phyloP scores from a whole-genome alignment of 2,888 invertebrate genomes.

The Pteria penguin region DNA sequence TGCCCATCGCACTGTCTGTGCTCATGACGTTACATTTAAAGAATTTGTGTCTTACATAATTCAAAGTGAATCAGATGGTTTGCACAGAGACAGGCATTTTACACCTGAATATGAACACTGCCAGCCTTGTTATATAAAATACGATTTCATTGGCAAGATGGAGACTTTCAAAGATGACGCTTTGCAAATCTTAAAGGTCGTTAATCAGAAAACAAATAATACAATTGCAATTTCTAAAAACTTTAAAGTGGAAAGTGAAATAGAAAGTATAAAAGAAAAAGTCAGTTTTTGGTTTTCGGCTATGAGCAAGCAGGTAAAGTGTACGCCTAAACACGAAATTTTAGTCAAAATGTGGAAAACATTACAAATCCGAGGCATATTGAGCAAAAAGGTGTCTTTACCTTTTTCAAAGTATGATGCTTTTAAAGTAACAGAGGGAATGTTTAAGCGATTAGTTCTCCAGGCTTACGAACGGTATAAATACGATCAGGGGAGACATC shows the following conservation, averaged over 20 bases:
- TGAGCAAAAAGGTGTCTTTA: slow-evolving; percentile 48
- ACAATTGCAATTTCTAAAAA: slow-evolving; percentile 52
- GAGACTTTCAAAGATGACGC: slow-evolving; percentile 59
- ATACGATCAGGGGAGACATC: slow-evolving; percentile 38
- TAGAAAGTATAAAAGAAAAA: slow-evolving; percentile 41
- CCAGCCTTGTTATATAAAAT: slow-evolving; percentile 56
- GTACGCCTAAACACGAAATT: slow-evolving; percentile 51
- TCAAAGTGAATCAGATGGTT: slow-evolving; percentile 25
- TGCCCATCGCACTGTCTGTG: slow-evolving; percentile 43
- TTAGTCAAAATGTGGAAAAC: slow-evolving; percentile 58
- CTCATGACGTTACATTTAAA: slow-evolving; percentile 63
- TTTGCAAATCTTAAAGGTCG: slow-evolving; percentile 42
- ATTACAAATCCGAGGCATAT: slow-evolving; percentile 62
- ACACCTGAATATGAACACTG: slow-evolving; percentile 57
- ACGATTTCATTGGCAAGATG: slow-evolving; percentile 59
- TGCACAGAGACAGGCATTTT: slow-evolving; percentile 54
- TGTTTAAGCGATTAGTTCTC: slow-evolving; percentile 41
- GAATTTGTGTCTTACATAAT: slow-evolving; percentile 61
- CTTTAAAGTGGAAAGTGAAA: slow-evolving; percentile 55
- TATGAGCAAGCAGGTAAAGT: slow-evolving; percentile 38
- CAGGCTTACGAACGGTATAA: slow-evolving; percentile 27
- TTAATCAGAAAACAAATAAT: slow-evolving; percentile 44
- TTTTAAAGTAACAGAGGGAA: slow-evolving; percentile 19
- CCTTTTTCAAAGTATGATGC: slow-evolving; percentile 45
- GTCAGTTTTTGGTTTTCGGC: slow-evolving; percentile 44